Evolutionary conservation across 2,113 vertebrate genomes (phyloP).

Genomic region (Phalacrocorax pelagicus): DNA sequence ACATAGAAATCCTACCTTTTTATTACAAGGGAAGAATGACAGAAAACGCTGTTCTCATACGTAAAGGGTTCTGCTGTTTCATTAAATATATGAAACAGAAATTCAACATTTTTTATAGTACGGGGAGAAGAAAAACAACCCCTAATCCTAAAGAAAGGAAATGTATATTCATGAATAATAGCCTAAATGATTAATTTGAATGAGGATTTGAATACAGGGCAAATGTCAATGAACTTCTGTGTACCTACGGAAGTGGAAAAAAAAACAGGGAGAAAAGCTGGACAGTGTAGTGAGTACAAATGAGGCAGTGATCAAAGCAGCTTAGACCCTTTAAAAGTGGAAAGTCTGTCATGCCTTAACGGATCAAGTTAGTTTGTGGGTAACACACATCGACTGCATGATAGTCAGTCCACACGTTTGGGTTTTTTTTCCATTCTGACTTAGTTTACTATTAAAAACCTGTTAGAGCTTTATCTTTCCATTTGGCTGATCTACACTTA

Average conservation of each 20-base stretch:
- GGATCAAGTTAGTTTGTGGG: neutral
- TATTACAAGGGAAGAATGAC: neutral
- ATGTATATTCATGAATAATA: neutral
- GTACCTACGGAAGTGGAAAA: neutral
- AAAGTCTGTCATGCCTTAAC: neutral
- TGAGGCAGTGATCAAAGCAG: neutral
- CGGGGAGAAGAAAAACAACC: neutral
- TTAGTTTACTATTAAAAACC: constrained; percentile 47
- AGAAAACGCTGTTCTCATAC: neutral
- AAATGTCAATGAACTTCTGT: neutral
- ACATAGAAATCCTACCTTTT: neutral
- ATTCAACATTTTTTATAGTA: neutral
- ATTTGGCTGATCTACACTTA: neutral
- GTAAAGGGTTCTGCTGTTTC: neutral
- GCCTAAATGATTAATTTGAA: neutral
- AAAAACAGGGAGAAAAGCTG: neutral
- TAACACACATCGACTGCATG: neutral
- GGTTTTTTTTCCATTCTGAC: neutral
- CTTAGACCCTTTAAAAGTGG: neutral
- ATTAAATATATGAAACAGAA: neutral
- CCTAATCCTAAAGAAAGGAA: neutral
- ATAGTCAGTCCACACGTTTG: neutral
- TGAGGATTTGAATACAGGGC: neutral
- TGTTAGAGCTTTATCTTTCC: constrained; percentile 10
- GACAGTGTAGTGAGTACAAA: neutral